Base-by-base conservation (phyloP, 2,797 vertebrate genomes). In the Gallinago nigripennis region DNA sequence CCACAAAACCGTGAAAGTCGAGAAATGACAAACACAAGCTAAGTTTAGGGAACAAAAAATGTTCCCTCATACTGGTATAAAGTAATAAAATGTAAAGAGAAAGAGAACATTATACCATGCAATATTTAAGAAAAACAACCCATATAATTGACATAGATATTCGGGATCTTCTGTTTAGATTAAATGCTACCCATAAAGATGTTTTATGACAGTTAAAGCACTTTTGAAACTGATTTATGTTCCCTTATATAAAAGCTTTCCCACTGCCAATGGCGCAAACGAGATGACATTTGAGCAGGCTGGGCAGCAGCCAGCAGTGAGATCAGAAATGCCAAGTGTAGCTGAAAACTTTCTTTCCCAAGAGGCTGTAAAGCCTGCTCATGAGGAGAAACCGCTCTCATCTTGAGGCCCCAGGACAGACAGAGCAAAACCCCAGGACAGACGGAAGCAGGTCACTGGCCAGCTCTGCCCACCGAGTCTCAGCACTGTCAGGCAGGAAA, bases 281-380 rank as follows among this genome's bases (percentile, higher is more conserved):
- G n/a, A 63, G 23, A 41, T 69, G 71, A 64, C 61, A 61, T 91
- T 89, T 68, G 57, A 94, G 65, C 58, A 77, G 89, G 11, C 66
- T 95, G 91, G 80, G 80, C 79, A 84, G 77, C 66, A 82, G 91
- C 91, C 95, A 96, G 30, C 20, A 12, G 27, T 68, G 68, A 82
- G 51, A 82, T 92, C 77, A 94, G 66, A 91, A 89, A 63, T 18
- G 33, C 50, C 83, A 88, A 60, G 45, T 8, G 37, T 28, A 68
- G 83, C 80, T 46, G 70, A 76, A 86, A 90, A 84, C 56, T 84
- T 92, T 73, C 51, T 60, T 90, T 84, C 50, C 80, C 84, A 80
- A 88, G 73, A 53, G 9, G 21, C 46, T 54, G 35, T 75, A 57
- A 64, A 68, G 46, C 58, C 23, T 2, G 0, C 16, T 65, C 2